Conservation (phyloP, 1,140 invertebrate genomes). For the Cataglyphis hispanica region DNA sequence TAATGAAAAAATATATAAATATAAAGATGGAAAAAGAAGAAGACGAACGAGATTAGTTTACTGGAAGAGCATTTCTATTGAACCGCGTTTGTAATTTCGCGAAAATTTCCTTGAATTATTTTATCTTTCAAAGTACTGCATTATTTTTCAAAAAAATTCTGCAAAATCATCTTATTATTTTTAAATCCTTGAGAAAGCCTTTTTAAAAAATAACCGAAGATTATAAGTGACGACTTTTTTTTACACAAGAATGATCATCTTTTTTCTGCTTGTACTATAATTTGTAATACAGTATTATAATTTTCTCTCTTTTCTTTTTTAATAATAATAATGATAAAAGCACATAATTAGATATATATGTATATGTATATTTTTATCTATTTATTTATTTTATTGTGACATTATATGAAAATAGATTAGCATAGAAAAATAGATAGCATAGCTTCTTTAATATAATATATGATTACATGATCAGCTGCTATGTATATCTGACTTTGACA, state of each 20-base stretch:
- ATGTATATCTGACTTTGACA: not conserved
- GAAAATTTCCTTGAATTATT: conserved; percentile 15
- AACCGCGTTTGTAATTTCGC: not conserved
- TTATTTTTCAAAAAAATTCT: conserved; percentile 12
- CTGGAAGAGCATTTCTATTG: not conserved
- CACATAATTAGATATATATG: too few species aligned
- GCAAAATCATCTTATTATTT: not conserved
- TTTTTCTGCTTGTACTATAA: too few species aligned
- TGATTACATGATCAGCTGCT: not conserved
- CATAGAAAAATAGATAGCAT: not conserved
- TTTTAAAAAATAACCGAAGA: conserved; percentile 39
- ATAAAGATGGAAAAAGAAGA: not conserved
- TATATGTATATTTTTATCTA: not conserved
- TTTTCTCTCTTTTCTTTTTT: too few species aligned
- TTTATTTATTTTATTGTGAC: not conserved
- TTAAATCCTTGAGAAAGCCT: conserved; percentile 24
- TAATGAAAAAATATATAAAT: not conserved
- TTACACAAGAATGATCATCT: too few species aligned
- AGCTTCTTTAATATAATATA: conserved; percentile 7
- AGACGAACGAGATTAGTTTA: not conserved
- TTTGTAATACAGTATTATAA: too few species aligned
- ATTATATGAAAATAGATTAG: not conserved
- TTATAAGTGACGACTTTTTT: not conserved
- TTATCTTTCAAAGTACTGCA: conserved; percentile 34
- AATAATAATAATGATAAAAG: not conserved